Base-by-base conservation (phyloP, 2,113 vertebrate genomes). In the Edolisoma coerulescens region DNA sequence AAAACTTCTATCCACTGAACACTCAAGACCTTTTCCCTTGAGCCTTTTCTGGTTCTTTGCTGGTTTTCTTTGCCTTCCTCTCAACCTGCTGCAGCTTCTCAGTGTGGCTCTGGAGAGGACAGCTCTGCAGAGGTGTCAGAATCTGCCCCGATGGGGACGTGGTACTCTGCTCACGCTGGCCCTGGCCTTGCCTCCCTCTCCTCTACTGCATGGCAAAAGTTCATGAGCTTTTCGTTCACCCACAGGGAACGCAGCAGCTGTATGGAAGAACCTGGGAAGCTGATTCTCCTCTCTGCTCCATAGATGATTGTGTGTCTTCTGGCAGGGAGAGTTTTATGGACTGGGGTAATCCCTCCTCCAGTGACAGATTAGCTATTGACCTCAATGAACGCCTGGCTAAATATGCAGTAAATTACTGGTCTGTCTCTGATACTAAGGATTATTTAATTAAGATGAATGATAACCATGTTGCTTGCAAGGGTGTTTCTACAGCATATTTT, bases 111-210 rank as follows among this genome's bases (percentile, higher is more conserved):
- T 74, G 54, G 32, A 93, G 26, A 6, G 50, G 13, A 23, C 27
- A 84, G 41, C 41, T 59, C 84, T 27, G 20, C 32, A 39, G 33
- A 12, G 9, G 26, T 21, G 42, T 45, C 63, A 69, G 37, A 42
- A 71, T 63, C 50, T 57, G 32, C 22, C n/a, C 7, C 0, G 0
- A 2, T 19, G 16, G 23, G 30, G 12, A 57, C 3, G 1, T 2
- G 16, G 33, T 5, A 3, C 47, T 87, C 52, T 42, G 33, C 12
- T 82, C 47, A 20, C 1, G 0, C 70, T 76, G 49, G 3, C 32
- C 37, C 6, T 74, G 20, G 11, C 24, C 4, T 84, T 57, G 42
- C 16, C 20, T 93, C 20, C 9, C 10, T 39, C 54, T 68, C 4
- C 37, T 32, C 26, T 71, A 41, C 7, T 7, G 16, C 2, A 0